Evolutionary conservation across 2,888 invertebrate species (phyloP), one percentile per base, ranked within the genome.

Genomic region (Eristalis arbustorum): DNA sequence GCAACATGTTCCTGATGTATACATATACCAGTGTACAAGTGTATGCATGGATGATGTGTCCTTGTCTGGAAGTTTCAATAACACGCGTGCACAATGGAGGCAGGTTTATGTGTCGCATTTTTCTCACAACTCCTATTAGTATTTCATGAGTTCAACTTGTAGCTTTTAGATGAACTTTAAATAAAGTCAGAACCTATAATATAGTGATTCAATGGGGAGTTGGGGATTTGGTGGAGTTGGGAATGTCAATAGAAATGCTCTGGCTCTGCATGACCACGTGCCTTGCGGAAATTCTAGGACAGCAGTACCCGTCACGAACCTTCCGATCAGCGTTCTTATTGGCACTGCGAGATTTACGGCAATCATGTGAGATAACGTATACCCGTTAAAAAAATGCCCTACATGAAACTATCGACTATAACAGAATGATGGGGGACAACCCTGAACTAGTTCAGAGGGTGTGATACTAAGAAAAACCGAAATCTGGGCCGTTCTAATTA

Each of bases 61-160:
- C 49, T 75, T 34, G 67, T 56, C 73, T 71, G 25, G 68, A 84
- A 84, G 59, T 80, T 72, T 81, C 80, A 81, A 80, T 84, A 79
- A 67, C 84, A 80, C 75, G 80, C 80, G 84, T 80, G 84, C 69
- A 74, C 25, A 72, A 10, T 49, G 14, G 42, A 76, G 71, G 75
- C 76, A 80, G 80, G 84, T 76, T 80, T 82, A 62, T 76, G 28
- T 75, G 76, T 57, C 84, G 72, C 49, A 63, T 68, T 80, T 81
- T 84, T 84, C 84, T 72, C 84, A 84, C 72, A 76, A 67, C 8
- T 57, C 63, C 75, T 71, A 42, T 84, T 42, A 28, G 22, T 84
- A 63, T 81, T 84, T 84, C 63, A 84, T 84, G 42, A 59, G 59
- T 23, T 59, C 28, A 83, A 78, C 59, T 79, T 84, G 84, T 79